Evolutionary conservation across 2,797 vertebrate species (phyloP).

Genomic region (Scolopax rusticola): DNA sequence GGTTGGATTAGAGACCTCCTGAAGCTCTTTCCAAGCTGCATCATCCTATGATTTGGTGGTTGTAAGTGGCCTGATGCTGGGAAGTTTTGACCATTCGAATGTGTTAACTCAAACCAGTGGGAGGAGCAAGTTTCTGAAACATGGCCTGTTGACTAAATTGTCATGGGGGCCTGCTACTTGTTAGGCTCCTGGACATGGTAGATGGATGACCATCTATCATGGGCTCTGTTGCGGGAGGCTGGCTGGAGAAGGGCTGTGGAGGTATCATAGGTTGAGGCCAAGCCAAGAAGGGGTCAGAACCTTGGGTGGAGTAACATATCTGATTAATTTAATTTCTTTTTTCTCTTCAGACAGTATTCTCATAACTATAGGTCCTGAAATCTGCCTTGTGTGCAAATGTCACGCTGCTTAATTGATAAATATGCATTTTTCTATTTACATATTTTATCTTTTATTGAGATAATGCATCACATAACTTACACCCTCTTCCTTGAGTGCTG

Average conservation of each 20-base stretch:
- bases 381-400: neutral
- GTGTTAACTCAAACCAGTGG: neutral
- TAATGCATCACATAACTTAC: neutral
- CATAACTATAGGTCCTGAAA: neutral
- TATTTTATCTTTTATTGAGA: neutral
- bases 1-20: neutral
- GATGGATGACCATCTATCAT: accelerated
- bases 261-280: neutral
- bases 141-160: neutral
- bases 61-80: neutral
- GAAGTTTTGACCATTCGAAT: neutral
- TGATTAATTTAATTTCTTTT: neutral
- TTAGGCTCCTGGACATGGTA: neutral
- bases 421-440: neutral
- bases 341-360: neutral
- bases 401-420: neutral
- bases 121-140: neutral
- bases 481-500: neutral
- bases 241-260: neutral
- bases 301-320: neutral
- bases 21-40: neutral
- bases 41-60: neutral
- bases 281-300: neutral
- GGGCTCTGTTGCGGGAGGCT: neutral
- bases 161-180: accelerated